Percentiles rank a stretch among this genome's conserved stretches.
Evolutionary conservation across 64 coral and sea anemone species (phyloP).

Genomic region (Acropora tenuis): DNA sequence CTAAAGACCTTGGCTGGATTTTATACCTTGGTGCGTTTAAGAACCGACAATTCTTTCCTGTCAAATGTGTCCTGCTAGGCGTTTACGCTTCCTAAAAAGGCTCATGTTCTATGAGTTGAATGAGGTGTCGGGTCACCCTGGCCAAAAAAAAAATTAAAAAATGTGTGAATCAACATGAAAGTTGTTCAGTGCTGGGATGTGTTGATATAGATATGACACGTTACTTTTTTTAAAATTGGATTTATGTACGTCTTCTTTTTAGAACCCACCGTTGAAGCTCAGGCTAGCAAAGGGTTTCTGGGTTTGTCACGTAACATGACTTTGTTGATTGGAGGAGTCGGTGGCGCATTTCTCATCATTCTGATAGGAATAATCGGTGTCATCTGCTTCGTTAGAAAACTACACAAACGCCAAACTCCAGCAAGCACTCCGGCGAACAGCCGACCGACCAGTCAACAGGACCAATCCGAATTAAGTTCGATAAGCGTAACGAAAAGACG

Average conservation of each 20-base stretch:
- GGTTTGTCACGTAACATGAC: constrained; percentile 57
- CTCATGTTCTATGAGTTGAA: no score
- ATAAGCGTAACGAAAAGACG: background rate
- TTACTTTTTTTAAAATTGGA: background rate
- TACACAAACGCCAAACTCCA: constrained; percentile 68
- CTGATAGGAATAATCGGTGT: constrained; percentile 73
- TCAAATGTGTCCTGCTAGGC: no score
- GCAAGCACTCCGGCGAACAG: constrained; percentile 61
- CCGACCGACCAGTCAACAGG: constrained; percentile 71
- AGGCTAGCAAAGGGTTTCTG: constrained; percentile 19
- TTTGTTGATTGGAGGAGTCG: constrained; percentile 70
- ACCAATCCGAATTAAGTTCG: constrained; percentile 64
- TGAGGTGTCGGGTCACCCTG: no score
- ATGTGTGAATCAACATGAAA: no score
- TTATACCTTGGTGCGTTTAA: no score
- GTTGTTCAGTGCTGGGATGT: no score
- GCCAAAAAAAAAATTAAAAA: no score
- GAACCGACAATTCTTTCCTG: no score
- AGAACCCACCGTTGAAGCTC: constrained; percentile 61
- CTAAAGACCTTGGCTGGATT: no score
- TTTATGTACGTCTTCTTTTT: background rate
- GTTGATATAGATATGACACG: no score
- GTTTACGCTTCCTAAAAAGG: no score
- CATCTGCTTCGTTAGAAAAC: constrained; percentile 81
- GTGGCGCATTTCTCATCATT: constrained; percentile 78